Base-by-base conservation (phyloP, 2,888 invertebrate species). In the Ganaspis brasiliensis region DNA sequence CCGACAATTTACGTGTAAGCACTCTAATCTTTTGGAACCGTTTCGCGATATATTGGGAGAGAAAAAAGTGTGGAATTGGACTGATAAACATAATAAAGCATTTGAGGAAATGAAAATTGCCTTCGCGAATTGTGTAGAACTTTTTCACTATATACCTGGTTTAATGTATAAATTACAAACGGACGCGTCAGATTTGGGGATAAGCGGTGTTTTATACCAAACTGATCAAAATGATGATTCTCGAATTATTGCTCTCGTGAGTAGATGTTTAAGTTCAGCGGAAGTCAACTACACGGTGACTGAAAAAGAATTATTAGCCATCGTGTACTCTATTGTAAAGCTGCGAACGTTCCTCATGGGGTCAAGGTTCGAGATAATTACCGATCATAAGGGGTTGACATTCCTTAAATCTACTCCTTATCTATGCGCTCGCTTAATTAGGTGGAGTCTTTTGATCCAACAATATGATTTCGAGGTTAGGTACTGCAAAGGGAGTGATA, bases 401-500 rank as follows among this genome's bases (percentile, higher is more conserved):
- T 89, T 86, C 72, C 52, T 89, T 6, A 79, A 78, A n/a, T 79
- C 75, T 0, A 87, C 88, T 40, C 74, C 82, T 8, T 76, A 86
- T 37, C 78, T 82, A 4, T 82, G 75, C 19, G 75, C 82, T 0
- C 76, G 87, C 1, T 55, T 89, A 1, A 80, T 79, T 6, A 74
- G 89, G 1, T 89, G 88, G 87, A 76, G 81, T 19, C 40, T 84
- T 0, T 76, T 77, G 12, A 61, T 88, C 6, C 85, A 87, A 35
- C 84, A 85, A 72, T 88, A 83, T 75, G 61, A 78, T 63, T 87
- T 83, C 57, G 61, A 16, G 0, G 52, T 88, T 0, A 76, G 78
- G 19, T 76, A 88, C 72, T 81, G 85, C 73, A 75, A 61, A 6
- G 88, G 87, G 0, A 52, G 12, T 0, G 83, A 87, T 0, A 87